phyloP scores from a whole-genome alignment of 2,797 vertebrate species.

The Erpetoichthys calabaricus region DNA sequence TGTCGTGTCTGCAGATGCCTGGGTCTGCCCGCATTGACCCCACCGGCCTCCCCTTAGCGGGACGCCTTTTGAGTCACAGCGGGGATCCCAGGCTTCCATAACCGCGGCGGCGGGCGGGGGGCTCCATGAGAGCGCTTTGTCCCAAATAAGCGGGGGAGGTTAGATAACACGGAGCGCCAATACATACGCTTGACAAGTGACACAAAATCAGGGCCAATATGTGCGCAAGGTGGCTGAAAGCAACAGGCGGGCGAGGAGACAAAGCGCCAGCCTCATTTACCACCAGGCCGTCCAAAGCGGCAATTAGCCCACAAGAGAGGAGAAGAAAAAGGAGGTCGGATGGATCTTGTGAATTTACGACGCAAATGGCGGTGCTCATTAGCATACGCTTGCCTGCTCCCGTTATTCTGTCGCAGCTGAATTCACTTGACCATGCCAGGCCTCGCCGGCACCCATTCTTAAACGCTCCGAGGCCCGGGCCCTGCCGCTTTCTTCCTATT shows the following conservation, averaged over 20 bases:
- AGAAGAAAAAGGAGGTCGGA: slow-evolving; percentile 17
- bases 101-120: slow-evolving; percentile 20
- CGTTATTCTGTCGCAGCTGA: slow-evolving; percentile 39
- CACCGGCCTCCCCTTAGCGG: slow-evolving; percentile 30
- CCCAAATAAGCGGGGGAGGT: slow-evolving; percentile 17
- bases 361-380: slow-evolving; percentile 50
- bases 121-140: slow-evolving; percentile 25
- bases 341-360: slow-evolving; percentile 47
- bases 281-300: slow-evolving; percentile 41
- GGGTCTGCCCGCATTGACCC: slow-evolving; percentile 41
- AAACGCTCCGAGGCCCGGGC: no score
- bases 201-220: slow-evolving; percentile 22
- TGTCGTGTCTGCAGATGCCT: slow-evolving; percentile 32
- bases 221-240: slow-evolving; percentile 26
- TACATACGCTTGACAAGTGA: slow-evolving; percentile 22
- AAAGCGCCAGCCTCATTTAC: slow-evolving; percentile 55
- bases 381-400: slow-evolving; percentile 48
- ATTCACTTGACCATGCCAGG: slow-evolving; percentile 27
- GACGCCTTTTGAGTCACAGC: slow-evolving; percentile 35
- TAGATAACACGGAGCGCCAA: slow-evolving; percentile 27
- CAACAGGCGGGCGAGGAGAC: slow-evolving; percentile 31
- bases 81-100: slow-evolving; percentile 28
- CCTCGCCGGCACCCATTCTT: slow-evolving; percentile 2
- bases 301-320: slow-evolving; percentile 41
- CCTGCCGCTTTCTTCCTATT: no score